Evolutionary conservation across 2,797 vertebrate genomes (phyloP).

Genomic region (Gypaetus barbatus): DNA sequence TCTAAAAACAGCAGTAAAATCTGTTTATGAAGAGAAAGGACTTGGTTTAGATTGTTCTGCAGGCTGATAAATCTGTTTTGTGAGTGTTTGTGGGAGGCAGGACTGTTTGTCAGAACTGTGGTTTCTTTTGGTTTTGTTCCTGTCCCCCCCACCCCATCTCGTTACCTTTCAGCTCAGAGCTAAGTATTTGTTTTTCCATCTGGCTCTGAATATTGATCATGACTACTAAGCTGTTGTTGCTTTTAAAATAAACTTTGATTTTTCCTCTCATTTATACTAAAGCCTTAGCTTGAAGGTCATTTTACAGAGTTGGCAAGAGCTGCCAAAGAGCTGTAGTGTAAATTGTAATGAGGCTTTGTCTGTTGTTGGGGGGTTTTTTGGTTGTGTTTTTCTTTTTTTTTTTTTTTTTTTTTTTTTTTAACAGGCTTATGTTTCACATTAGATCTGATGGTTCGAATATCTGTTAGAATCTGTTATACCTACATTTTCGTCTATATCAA

Average conservation of each 20-base stretch:
- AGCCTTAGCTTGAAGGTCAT: background rate
- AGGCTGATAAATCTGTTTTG: background rate
- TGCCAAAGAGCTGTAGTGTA: background rate
- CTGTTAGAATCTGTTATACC: background rate
- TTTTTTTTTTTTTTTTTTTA: background rate
- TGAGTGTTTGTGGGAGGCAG: background rate
- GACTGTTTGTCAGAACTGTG: background rate
- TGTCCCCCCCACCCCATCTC: background rate
- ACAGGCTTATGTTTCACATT: background rate
- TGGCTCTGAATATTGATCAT: background rate
- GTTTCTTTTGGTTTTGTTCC: background rate
- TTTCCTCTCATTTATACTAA: background rate
- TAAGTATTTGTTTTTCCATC: background rate
- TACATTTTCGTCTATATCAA: background rate
- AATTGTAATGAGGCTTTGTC: background rate
- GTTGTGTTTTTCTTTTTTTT: background rate
- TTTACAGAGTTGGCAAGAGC: background rate
- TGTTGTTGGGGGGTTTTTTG: background rate
- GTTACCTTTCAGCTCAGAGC: background rate
- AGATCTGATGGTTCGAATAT: background rate
- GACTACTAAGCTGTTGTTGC: background rate
- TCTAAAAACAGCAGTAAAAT: conserved; percentile 21
- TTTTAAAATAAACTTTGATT: conserved; percentile 9
- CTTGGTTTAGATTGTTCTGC: conserved; percentile 1
- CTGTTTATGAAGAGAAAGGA: background rate